These are phyloP conservation scores for Platynereis dumerilii DNA, from an alignment of 2,888 invertebrate species.

Conservation along the genomic window DNA sequence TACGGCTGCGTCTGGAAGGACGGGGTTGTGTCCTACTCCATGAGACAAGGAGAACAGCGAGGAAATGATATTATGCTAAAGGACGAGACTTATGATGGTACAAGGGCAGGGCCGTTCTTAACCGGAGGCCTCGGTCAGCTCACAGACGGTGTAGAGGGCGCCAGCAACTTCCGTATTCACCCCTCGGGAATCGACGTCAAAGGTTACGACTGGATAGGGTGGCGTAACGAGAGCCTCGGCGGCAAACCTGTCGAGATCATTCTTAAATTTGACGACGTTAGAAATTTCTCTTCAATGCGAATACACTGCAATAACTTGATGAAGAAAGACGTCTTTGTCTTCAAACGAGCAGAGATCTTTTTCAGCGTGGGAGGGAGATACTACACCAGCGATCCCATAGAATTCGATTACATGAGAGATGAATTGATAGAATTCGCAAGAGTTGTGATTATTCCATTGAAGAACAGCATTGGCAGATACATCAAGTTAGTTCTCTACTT, in stretches of 20 bases:
- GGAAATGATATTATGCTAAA: slow-evolving; percentile 81
- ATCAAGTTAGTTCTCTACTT: slow-evolving; percentile 79
- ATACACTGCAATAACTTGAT: slow-evolving; percentile 87
- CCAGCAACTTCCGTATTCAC: slow-evolving; percentile 74
- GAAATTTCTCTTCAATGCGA: slow-evolving; percentile 85
- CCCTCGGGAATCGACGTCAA: slow-evolving; percentile 3
- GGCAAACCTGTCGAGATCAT: slow-evolving; percentile 71
- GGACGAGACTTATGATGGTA: slow-evolving; percentile 85
- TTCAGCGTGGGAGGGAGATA: slow-evolving; percentile 80
- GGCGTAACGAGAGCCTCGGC: slow-evolving; percentile 73
- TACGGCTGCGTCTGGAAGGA: slow-evolving; percentile 82
- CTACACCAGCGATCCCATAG: slow-evolving; percentile 79
- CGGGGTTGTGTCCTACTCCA: slow-evolving; percentile 83
- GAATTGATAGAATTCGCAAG: slow-evolving; percentile 80
- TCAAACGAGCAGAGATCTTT: slow-evolving; percentile 78
- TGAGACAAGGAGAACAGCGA: slow-evolving; percentile 85
- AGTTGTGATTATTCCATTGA: slow-evolving; percentile 82
- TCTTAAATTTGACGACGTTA: slow-evolving; percentile 86
- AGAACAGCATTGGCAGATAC: slow-evolving; percentile 81
- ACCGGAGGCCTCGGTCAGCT: slow-evolving; percentile 83
- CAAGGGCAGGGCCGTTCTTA: slow-evolving; percentile 67
- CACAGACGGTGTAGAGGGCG: slow-evolving; percentile 79
- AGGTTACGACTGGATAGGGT: slow-evolving; percentile 89
- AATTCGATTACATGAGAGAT: slow-evolving; percentile 72
- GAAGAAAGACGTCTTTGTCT: slow-evolving; percentile 84